Percentiles rank a stretch among this genome's conserved stretches.
phyloP scores from a whole-genome alignment of 2,113 vertebrate species.

The Fulmarus glacialis region DNA sequence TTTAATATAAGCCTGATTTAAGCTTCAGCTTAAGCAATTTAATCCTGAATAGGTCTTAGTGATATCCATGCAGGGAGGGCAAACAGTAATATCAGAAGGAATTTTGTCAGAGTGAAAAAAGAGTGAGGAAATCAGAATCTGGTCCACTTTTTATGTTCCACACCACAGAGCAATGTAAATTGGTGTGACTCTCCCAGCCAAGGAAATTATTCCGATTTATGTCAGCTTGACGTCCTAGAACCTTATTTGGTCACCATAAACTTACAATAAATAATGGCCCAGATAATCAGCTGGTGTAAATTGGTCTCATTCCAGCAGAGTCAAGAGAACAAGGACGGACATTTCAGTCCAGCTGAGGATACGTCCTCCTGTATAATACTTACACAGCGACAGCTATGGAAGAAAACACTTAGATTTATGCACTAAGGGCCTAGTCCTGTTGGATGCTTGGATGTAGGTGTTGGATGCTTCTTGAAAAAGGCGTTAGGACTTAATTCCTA shows the following conservation, averaged over 20 bases:
- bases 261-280: fast-evolving
- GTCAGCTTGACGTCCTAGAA: neutral
- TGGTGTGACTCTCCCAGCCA: fast-evolving
- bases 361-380: neutral
- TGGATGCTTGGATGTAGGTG: too few species aligned
- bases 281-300: neutral
- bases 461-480: neutral
- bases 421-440: neutral
- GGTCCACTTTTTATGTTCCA: neutral
- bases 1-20: neutral
- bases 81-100: neutral
- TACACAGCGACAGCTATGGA: fast-evolving
- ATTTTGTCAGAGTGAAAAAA: neutral
- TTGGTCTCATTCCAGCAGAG: neutral
- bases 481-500: neutral
- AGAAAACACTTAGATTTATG: neutral
- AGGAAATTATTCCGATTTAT: fast-evolving
- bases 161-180: fast-evolving
- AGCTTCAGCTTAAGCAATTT: neutral
- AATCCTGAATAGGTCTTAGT: neutral
- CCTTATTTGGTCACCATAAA: neutral
- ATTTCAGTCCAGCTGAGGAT: neutral
- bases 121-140: neutral
- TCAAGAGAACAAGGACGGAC: neutral
- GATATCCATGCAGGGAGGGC: neutral